These are phyloP conservation scores for Yponomeuta malinellus DNA, from an alignment of 2,888 invertebrate species.

Conservation along the genomic window DNA sequence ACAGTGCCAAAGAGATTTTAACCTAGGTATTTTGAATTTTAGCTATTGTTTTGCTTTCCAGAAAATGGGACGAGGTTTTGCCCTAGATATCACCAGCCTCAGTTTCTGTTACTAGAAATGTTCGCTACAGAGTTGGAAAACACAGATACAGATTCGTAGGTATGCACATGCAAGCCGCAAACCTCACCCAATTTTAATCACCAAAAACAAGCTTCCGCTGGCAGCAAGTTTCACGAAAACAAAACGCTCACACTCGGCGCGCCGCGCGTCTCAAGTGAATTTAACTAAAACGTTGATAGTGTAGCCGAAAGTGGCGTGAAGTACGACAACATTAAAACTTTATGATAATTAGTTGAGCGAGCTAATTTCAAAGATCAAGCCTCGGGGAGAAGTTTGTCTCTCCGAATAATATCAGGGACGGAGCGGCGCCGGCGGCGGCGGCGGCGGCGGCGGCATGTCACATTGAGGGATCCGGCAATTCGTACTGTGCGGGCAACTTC, in stretches of 20 bases:
- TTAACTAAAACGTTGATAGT: slow-evolving; percentile 40
- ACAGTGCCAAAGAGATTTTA: no score
- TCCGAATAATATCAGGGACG: slow-evolving; percentile 27
- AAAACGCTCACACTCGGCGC: slow-evolving; percentile 11
- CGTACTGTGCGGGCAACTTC: neutral
- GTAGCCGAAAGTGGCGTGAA: slow-evolving; percentile 54
- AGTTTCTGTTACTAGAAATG: neutral
- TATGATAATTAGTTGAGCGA: slow-evolving; percentile 56
- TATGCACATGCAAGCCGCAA: neutral
- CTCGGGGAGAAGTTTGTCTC: slow-evolving; percentile 39
- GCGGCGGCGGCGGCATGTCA: slow-evolving; percentile 21
- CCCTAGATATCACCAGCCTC: no score
- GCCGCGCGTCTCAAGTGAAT: neutral
- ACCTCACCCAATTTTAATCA: neutral
- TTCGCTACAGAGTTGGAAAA: neutral
- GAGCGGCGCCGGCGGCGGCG: slow-evolving; percentile 15
- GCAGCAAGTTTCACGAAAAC: slow-evolving; percentile 12
- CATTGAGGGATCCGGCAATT: slow-evolving; percentile 20
- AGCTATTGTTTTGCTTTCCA: neutral
- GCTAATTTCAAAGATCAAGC: slow-evolving; percentile 56
- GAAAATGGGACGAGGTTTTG: neutral
- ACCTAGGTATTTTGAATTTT: neutral
- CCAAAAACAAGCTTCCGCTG: slow-evolving; percentile 1
- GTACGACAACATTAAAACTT: slow-evolving; percentile 48
- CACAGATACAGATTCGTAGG: neutral